Evolutionary conservation across 2,888 invertebrate species (phyloP).

Genomic region (Toxonevra muliebris): DNA sequence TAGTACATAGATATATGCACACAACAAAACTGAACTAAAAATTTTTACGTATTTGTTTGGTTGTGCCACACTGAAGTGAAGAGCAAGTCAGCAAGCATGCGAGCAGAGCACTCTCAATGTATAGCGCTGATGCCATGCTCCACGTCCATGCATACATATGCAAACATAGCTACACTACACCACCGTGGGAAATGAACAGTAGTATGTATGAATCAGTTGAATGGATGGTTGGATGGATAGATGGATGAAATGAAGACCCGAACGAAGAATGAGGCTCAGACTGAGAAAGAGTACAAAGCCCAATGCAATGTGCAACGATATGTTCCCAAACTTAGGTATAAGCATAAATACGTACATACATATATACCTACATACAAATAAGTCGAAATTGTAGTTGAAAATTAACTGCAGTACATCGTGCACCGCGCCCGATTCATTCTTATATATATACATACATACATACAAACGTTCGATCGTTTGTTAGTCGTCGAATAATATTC

Average conservation of each 20-base stretch:
- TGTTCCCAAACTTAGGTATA: not conserved
- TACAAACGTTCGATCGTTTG: too few species aligned
- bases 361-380: not conserved
- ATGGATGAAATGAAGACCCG: slow-evolving; percentile 17
- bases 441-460: not conserved
- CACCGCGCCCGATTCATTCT: slow-evolving; percentile 8
- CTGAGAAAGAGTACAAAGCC: too few species aligned
- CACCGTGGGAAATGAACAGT: slow-evolving; percentile 65
- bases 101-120: slow-evolving; percentile 8
- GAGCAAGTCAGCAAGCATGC: slow-evolving; percentile 10
- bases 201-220: slow-evolving; percentile 19
- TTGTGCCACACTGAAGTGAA: slow-evolving; percentile 5
- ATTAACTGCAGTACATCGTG: slow-evolving; percentile 1
- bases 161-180: not conserved
- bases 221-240: slow-evolving; percentile 23
- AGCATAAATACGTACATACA: slow-evolving; percentile 4
- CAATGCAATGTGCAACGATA: too few species aligned
- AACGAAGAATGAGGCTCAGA: not conserved
- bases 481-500: too few species aligned
- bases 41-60: too few species aligned
- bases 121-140: slow-evolving; percentile 1
- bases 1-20: not conserved
- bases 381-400: slow-evolving; percentile 11
- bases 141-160: slow-evolving; percentile 5
- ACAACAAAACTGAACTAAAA: too few species aligned